These are phyloP conservation scores for Neria commutata DNA, from an alignment of 2,888 invertebrate genomes.

Conservation along the genomic window DNA sequence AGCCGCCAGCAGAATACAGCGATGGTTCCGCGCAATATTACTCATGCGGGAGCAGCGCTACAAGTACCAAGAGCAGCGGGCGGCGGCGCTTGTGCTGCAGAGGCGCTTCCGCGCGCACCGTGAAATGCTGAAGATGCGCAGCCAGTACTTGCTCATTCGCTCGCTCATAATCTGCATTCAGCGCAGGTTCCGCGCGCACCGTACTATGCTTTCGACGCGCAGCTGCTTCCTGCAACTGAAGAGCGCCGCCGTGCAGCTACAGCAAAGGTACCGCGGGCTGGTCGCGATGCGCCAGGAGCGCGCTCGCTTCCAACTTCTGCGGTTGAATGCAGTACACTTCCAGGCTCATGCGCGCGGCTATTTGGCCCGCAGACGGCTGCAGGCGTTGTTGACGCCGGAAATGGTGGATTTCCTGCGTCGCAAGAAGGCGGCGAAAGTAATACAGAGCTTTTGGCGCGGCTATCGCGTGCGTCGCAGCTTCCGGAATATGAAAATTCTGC, in stretches of 20 bases:
- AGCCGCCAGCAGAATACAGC: slow-evolving; percentile 57
- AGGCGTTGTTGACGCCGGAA: slow-evolving; percentile 63
- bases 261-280: slow-evolving; percentile 61
- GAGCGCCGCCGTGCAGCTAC: slow-evolving; percentile 43
- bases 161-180: slow-evolving; percentile 50
- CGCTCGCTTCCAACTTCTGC: slow-evolving; percentile 38
- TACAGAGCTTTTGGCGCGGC: slow-evolving; percentile 70
- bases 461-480: slow-evolving; percentile 57
- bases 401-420: slow-evolving; percentile 60
- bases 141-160: slow-evolving; percentile 51
- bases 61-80: slow-evolving; percentile 40
- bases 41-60: slow-evolving; percentile 43
- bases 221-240: slow-evolving; percentile 40
- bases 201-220: slow-evolving; percentile 40
- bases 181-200: slow-evolving; percentile 47
- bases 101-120: slow-evolving; percentile 42
- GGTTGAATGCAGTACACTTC: slow-evolving; percentile 33
- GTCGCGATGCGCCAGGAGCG: slow-evolving; percentile 58
- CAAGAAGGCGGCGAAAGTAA: slow-evolving; percentile 67
- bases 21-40: slow-evolving; percentile 56
- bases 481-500: slow-evolving; percentile 41
- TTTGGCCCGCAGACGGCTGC: slow-evolving; percentile 63
- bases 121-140: slow-evolving; percentile 40
- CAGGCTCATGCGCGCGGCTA: slow-evolving; percentile 63
- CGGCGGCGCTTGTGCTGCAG: slow-evolving; percentile 48